Evolutionary conservation across 2,113 vertebrate genomes (phyloP).

Genomic region (Fregetta grallaria): DNA sequence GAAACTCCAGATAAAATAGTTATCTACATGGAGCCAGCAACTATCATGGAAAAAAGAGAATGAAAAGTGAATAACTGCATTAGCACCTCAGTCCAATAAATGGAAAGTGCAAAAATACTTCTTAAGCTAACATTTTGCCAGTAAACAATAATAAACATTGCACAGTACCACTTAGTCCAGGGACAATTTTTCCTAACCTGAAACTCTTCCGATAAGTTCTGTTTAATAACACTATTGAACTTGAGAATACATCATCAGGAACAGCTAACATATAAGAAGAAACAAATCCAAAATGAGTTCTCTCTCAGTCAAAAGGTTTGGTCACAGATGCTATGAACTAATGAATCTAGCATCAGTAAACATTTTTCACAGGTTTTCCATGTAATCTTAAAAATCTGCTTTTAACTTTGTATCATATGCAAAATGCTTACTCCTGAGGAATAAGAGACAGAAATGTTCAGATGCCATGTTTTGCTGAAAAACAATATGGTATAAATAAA

Average conservation of each 20-base stretch:
- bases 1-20: conserved; percentile 99
- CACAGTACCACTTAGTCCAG: neutral
- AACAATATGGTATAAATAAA: conserved; percentile 57
- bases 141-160: neutral
- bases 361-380: conserved; percentile 19
- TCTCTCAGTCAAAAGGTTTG: neutral
- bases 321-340: neutral
- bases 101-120: neutral
- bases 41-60: conserved; percentile 70
- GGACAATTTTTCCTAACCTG: neutral
- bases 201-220: neutral
- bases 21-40: conserved; percentile 98
- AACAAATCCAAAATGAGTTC: neutral
- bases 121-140: neutral
- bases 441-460: conserved; percentile 6
- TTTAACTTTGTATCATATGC: neutral
- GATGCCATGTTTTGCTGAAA: conserved; percentile 27
- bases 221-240: neutral
- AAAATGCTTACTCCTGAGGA: conserved; percentile 6
- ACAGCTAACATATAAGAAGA: neutral
- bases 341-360: neutral
- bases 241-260: neutral
- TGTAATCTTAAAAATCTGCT: conserved; percentile 21
- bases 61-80: neutral
- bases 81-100: neutral